These are phyloP conservation scores for Troglohyphantes excavatus DNA, from an alignment of 2,888 invertebrate genomes.

Conservation along the genomic window DNA sequence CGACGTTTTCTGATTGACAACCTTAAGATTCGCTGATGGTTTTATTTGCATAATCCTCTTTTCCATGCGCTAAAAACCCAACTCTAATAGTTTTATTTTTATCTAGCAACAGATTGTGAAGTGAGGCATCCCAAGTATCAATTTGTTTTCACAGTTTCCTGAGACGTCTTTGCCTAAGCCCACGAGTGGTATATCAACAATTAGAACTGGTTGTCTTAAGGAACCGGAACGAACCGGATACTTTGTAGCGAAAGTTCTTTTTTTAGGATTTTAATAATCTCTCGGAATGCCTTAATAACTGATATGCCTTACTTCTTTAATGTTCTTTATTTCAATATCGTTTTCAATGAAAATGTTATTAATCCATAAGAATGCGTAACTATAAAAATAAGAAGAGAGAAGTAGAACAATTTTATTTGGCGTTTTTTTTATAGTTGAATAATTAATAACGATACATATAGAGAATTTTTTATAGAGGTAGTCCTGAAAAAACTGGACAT, in stretches of 20 bases:
- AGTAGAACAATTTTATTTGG: too few relatives aligned
- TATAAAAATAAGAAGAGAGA: too few relatives aligned
- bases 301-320: not conserved
- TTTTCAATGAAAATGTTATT: too few relatives aligned
- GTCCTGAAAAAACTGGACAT: too few relatives aligned
- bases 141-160: too few relatives aligned
- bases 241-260: constrained; percentile 21
- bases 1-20: too few relatives aligned
- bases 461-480: too few relatives aligned
- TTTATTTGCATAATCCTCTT: constrained; percentile 38
- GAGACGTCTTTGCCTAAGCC: not conserved
- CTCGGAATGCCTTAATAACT: not conserved
- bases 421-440: too few relatives aligned
- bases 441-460: too few relatives aligned
- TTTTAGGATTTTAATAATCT: not conserved
- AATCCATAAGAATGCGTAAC: too few relatives aligned
- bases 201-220: constrained; percentile 8
- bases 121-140: not conserved
- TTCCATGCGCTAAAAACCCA: not conserved
- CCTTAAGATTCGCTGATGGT: not conserved
- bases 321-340: too few relatives aligned
- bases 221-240: constrained; percentile 52
- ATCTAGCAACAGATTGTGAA: not conserved
- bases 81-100: constrained; percentile 29
- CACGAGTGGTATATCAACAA: constrained; percentile 13